These are phyloP conservation scores for Drosophila mettleri DNA, from an alignment of 2,888 invertebrate species.

Conservation along the genomic window DNA sequence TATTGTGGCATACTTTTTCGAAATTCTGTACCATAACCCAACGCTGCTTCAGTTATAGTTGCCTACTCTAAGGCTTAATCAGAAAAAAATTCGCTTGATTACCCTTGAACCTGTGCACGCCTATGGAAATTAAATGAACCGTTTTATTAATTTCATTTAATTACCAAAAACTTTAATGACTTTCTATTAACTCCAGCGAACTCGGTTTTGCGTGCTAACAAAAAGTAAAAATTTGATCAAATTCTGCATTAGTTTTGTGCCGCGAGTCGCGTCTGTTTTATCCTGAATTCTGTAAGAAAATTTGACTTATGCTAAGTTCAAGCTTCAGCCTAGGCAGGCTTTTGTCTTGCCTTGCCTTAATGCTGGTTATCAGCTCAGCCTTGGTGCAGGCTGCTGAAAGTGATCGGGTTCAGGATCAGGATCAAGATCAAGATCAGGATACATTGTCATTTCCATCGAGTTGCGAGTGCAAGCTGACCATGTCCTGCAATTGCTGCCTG, in stretches of 20 bases:
- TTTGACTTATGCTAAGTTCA: constrained; percentile 10
- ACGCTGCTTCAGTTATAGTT: background rate
- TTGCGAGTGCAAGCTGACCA: constrained; percentile 48
- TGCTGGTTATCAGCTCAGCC: background rate
- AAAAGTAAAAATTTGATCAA: constrained; percentile 6
- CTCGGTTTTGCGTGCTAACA: constrained; percentile 7
- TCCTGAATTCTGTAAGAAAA: background rate
- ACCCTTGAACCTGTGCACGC: constrained; percentile 29
- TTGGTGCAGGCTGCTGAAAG: background rate
- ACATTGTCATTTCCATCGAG: constrained; percentile 41
- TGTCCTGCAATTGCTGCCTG: constrained; percentile 65
- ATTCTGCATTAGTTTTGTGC: constrained; percentile 22
- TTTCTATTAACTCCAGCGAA: constrained; percentile 16
- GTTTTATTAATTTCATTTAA: constrained; percentile 37
- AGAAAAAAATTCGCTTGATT: background rate
- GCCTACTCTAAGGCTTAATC: constrained; percentile 10
- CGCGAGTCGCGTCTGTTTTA: background rate
- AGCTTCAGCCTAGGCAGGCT: background rate
- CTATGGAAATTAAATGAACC: constrained; percentile 44
- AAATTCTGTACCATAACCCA: background rate
- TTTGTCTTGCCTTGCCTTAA: constrained; percentile 6
- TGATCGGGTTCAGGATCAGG: too few species aligned
- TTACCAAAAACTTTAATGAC: constrained; percentile 15
- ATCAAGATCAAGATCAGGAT: too few species aligned
- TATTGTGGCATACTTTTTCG: constrained; percentile 6